Evolutionary conservation across 2,797 vertebrate species (phyloP), one percentile per base, ranked within the genome.

Genomic region (Numenius phaeopus): DNA sequence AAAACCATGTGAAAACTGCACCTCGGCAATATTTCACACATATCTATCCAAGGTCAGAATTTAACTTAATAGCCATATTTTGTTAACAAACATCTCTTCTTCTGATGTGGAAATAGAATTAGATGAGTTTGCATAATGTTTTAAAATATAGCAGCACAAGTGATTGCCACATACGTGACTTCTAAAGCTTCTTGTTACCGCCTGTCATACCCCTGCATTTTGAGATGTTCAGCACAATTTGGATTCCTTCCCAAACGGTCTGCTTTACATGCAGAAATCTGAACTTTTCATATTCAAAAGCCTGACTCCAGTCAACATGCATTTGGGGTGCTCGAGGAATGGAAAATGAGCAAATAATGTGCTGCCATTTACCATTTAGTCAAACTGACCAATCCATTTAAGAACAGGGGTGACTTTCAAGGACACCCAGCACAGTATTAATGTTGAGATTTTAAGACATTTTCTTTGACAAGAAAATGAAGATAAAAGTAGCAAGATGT

Each of bases 401-500:
- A 66, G 55, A 87, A 30, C 22, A n/a, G 24, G 22, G 22, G 18
- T 86, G 69, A 81, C 40, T 93, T 91, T 54, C 69, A 93, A 78
- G 85, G 66, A 90, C 44, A 84, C 3, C 10, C 39, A 90, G 58
- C 9, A 58, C 7, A 42, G 15, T 34, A 44, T 72, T 79, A 84
- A 73, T 49, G 44, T 13, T 65, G 73, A 91, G 70, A 72, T 79
- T 79, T 73, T 73, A 73, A 82, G 88, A 73, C 30, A 30, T 59
- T 92, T 70, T 89, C 65, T 86, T 93, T 57, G 44, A 87, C 62
- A 90, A 76, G 44, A 95, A 97, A 91, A 90, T 62, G 6, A 90
- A 93, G 80, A 84, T 84, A 92, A 91, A 86, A 90, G 66, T 93
- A 96, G 54, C 34, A 84, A 86, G 86, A 77, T 24, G 19, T 94